These are phyloP conservation scores for Osmerus mordax DNA, from an alignment of 2,113 vertebrate genomes.

Conservation along the genomic window DNA sequence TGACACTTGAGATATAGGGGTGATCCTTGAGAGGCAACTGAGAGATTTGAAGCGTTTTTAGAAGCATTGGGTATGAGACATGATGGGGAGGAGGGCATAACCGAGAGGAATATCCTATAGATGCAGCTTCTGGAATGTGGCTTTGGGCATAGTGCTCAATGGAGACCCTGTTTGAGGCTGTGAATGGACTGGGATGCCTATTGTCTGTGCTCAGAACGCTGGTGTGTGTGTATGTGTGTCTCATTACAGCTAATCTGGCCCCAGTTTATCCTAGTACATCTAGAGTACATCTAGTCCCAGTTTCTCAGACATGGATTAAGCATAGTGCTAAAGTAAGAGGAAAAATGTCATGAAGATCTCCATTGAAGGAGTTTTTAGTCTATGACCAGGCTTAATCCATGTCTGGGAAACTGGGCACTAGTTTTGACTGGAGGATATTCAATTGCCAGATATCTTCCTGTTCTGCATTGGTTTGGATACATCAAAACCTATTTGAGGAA, in stretches of 20 bases:
- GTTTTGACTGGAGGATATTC: not conserved
- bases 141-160: not conserved
- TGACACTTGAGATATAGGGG: not conserved
- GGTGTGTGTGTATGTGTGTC: slow-evolving; percentile 5
- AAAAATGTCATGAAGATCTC: no score
- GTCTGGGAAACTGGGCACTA: no score
- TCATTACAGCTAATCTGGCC: not conserved
- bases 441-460: not conserved
- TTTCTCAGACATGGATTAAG: no score
- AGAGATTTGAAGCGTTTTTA: not conserved
- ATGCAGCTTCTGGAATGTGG: not conserved
- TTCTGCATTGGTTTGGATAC: not conserved
- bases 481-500: not conserved
- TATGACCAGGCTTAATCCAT: no score
- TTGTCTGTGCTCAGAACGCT: not conserved
- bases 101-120: not conserved
- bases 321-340: no score
- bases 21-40: not conserved
- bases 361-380: no score
- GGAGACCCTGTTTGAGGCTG: slow-evolving; percentile 5
- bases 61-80: not conserved
- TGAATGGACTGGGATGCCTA: slow-evolving; percentile 1
- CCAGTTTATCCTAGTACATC: not conserved
- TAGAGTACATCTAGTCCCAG: no score
- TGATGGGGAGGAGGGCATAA: not conserved